These are phyloP conservation scores for Rhea americana DNA, from an alignment of 2,113 vertebrate genomes.

Conservation along the genomic window DNA sequence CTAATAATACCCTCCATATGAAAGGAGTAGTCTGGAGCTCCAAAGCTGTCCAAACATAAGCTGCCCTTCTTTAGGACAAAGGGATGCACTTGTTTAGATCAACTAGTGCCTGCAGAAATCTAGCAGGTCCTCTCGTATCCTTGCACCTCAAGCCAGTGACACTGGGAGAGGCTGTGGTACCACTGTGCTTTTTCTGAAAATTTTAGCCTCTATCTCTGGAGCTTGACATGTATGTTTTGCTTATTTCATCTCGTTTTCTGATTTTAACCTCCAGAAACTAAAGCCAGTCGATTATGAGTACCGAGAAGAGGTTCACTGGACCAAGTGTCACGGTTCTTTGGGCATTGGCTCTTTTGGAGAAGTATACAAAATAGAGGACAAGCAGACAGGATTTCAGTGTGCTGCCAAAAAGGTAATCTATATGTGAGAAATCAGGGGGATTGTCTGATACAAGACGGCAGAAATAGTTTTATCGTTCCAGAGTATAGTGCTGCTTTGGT, in stretches of 20 bases:
- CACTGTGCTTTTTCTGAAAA: background rate
- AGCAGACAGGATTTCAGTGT: conserved; percentile 88
- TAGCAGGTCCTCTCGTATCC: fast-evolving
- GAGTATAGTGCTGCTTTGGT: background rate
- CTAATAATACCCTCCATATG: background rate
- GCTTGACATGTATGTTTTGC: background rate
- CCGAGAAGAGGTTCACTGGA: conserved; percentile 88
- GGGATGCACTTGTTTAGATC: background rate
- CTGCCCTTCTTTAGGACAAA: background rate
- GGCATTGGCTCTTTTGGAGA: conserved; percentile 93
- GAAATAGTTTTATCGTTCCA: background rate
- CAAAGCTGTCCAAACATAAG: background rate
- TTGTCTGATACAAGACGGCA: background rate
- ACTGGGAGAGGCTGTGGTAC: background rate
- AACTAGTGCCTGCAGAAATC: background rate
- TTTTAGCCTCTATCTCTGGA: background rate
- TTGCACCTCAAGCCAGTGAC: background rate
- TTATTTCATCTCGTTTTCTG: background rate
- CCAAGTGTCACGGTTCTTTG: conserved; percentile 75
- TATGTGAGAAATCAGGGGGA: background rate
- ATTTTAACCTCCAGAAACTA: conserved; percentile 80
- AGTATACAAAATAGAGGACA: conserved; percentile 88
- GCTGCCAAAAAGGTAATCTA: conserved; percentile 91
- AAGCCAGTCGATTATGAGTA: conserved; percentile 90
- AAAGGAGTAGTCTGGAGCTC: background rate